Percentiles rank a stretch among this genome's conserved stretches.
These are phyloP conservation scores for Paramuricea clavata DNA, from an alignment of 92 coral and sea anemone genomes.

Conservation along the genomic window DNA sequence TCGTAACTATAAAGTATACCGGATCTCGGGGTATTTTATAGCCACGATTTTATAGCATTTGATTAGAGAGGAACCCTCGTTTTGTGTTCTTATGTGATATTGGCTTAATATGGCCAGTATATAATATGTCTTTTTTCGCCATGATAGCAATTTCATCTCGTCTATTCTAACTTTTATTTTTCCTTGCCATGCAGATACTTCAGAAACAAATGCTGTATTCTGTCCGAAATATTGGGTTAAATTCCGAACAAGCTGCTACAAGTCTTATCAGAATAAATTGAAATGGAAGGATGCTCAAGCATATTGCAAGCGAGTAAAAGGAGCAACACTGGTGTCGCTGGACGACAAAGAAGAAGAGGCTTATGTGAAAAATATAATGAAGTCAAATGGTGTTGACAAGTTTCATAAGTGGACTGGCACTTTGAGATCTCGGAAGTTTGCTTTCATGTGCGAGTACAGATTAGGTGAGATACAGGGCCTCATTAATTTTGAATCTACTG, in stretches of 20 bases:
- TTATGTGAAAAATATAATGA: background rate
- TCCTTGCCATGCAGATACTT: background rate
- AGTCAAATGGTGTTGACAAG: background rate
- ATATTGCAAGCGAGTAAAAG: background rate
- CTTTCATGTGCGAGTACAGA: constrained; percentile 16
- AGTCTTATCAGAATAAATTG: background rate
- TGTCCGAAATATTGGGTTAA: background rate
- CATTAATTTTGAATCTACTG: too few species aligned
- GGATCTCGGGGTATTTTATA: too few species aligned
- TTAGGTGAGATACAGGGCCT: background rate
- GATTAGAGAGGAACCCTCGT: too few species aligned
- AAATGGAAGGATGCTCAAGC: background rate
- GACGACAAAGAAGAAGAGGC: background rate
- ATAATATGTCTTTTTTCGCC: too few species aligned
- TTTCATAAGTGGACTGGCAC: background rate
- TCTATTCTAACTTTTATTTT: too few species aligned
- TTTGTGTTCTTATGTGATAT: too few species aligned
- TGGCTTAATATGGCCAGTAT: too few species aligned
- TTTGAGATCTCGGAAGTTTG: background rate
- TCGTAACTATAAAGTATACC: too few species aligned
- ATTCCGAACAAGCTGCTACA: constrained; percentile 16
- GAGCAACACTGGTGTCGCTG: constrained; percentile 6
- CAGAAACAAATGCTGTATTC: background rate
- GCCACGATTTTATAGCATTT: too few species aligned
- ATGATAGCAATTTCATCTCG: too few species aligned